Evolutionary conservation across 2,888 invertebrate genomes (phyloP).

Genomic region (Lutraria lutraria): DNA sequence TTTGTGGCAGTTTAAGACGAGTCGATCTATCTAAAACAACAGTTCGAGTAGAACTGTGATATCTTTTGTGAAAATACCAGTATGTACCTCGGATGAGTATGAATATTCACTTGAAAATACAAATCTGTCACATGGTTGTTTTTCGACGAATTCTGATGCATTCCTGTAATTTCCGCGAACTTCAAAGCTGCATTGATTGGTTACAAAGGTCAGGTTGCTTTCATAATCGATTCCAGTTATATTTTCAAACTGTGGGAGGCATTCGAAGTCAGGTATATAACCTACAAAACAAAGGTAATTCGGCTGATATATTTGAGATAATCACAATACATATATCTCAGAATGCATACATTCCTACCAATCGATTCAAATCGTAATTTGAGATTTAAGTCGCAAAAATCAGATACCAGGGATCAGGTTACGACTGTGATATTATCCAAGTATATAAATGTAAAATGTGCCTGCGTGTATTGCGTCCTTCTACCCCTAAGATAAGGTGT

Average conservation of each 20-base stretch:
- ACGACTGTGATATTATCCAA: too few species aligned
- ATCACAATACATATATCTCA: too few species aligned
- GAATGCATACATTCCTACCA: too few species aligned
- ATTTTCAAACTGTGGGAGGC: background rate
- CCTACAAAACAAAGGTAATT: background rate
- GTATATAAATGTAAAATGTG: too few species aligned
- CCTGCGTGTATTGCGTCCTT: too few species aligned
- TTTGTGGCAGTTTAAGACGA: too few species aligned
- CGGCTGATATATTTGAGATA: too few species aligned
- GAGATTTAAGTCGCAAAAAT: too few species aligned
- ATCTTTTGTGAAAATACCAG: background rate
- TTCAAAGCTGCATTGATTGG: background rate
- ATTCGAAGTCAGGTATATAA: slow-evolving; percentile 3
- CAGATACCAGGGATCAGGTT: too few species aligned
- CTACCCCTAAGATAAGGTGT: too few species aligned
- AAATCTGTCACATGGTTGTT: slow-evolving; percentile 2
- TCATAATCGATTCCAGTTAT: background rate
- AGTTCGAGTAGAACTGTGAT: background rate
- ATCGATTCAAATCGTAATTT: too few species aligned
- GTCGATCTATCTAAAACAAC: too few species aligned
- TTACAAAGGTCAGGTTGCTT: background rate
- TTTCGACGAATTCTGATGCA: background rate
- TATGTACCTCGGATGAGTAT: slow-evolving; percentile 23
- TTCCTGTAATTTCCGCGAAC: background rate
- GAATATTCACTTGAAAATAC: slow-evolving; percentile 24